These are phyloP conservation scores for Andrena praecox DNA, from an alignment of 2,888 invertebrate species.

Conservation along the genomic window DNA sequence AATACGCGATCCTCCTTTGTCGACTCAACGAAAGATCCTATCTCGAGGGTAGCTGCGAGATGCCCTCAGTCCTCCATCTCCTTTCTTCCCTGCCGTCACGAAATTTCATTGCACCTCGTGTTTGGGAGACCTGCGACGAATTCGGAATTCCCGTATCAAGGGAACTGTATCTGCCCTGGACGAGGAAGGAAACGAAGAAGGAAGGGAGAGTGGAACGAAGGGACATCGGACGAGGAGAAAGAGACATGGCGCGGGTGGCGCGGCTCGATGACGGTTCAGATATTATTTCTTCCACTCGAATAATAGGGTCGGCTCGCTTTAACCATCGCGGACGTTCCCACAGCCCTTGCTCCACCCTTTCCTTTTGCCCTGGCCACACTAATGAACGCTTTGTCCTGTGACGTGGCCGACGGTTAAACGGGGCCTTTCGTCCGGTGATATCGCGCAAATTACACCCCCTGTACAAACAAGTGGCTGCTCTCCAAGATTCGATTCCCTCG, in stretches of 20 bases:
- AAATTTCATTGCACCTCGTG: conserved; percentile 20
- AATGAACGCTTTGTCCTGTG: conserved; percentile 52
- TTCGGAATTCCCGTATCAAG: conserved; percentile 7
- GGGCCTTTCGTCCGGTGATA: conserved; percentile 17
- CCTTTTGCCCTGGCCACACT: conserved; percentile 16
- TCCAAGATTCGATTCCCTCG: conserved; percentile 27
- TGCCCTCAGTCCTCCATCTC: not conserved
- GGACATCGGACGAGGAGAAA: not conserved
- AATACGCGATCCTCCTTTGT: conserved; percentile 28
- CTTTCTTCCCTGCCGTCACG: not conserved
- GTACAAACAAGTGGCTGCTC: conserved; percentile 43
- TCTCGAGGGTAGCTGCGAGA: not conserved
- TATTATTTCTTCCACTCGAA: conserved; percentile 39
- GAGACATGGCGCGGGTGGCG: not conserved
- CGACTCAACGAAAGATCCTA: conserved; percentile 34
- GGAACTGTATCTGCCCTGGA: not conserved
- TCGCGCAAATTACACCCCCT: conserved; percentile 45
- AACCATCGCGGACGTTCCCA: not conserved
- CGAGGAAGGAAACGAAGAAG: not conserved
- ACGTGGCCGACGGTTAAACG: conserved; percentile 13
- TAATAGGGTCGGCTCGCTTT: conserved; percentile 22
- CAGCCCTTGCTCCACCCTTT: conserved; percentile 26
- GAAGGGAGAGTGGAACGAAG: too few relatives aligned
- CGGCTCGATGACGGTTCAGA: conserved; percentile 21
- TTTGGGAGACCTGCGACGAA: not conserved